A percentile compares a stretch with the other conserved stretches of the same genome.
Evolutionary conservation across 2,888 invertebrate species (phyloP).

Genomic region (Acholoe squamosa): DNA sequence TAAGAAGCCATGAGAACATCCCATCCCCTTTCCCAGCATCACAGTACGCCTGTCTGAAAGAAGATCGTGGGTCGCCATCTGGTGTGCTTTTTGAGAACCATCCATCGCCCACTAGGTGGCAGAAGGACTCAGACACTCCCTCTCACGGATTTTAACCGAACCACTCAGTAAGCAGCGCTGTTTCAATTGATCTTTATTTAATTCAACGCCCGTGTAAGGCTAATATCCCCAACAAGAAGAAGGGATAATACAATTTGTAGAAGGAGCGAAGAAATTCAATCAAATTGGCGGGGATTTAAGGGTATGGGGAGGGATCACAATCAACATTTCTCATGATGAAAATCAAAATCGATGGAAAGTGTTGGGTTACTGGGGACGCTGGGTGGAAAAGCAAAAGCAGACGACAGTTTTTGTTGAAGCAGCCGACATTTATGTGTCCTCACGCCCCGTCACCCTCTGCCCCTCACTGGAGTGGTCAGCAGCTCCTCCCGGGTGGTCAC

Average conservation of each 20-base stretch:
- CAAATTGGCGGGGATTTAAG: slow-evolving; percentile 23
- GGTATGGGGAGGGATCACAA: neutral
- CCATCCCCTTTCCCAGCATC: too few relatives aligned
- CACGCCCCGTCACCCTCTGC: slow-evolving; percentile 11
- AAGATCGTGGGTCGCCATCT: neutral
- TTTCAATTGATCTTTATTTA: slow-evolving; percentile 23
- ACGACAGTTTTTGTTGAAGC: neutral
- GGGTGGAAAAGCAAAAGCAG: neutral
- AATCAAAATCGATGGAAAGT: neutral
- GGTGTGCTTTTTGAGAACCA: neutral
- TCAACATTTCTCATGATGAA: neutral
- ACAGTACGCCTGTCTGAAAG: neutral
- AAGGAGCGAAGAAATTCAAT: neutral
- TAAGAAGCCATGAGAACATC: too few relatives aligned
- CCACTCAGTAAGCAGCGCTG: neutral
- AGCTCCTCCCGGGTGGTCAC: neutral
- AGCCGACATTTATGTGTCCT: neutral
- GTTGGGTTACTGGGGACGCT: neutral
- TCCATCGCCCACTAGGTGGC: neutral
- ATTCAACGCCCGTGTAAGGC: neutral
- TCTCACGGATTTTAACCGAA: neutral
- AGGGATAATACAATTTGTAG: neutral
- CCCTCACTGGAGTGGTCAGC: slow-evolving; percentile 47
- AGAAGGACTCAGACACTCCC: neutral
- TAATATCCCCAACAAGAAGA: slow-evolving; percentile 10